Evolutionary conservation across 1,140 invertebrate genomes (phyloP).

Genomic region (Ceratina japonica): DNA sequence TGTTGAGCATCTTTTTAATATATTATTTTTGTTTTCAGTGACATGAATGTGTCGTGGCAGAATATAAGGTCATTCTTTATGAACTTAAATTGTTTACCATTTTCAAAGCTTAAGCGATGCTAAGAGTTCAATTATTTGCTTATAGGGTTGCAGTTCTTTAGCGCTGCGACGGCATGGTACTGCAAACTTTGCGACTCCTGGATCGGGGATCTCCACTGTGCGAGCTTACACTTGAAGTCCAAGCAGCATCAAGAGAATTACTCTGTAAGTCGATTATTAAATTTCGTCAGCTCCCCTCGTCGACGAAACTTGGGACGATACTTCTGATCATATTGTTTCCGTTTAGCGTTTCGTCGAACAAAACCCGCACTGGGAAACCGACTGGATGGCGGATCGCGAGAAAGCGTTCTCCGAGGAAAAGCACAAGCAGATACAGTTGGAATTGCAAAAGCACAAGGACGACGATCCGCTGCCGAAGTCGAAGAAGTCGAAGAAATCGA

Average conservation of each 20-base stretch:
- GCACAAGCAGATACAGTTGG: constrained; percentile 74
- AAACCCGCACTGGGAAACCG: constrained; percentile 91
- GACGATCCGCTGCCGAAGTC: constrained; percentile 66
- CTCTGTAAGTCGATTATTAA: constrained; percentile 81
- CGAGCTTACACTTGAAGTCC: constrained; percentile 90
- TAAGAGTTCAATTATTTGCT: constrained; percentile 70
- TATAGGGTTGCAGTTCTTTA: constrained; percentile 90
- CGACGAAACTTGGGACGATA: neutral
- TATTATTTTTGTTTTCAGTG: constrained; percentile 74
- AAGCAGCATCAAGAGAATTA: constrained; percentile 88
- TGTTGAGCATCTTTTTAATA: constrained; percentile 65
- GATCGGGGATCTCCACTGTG: constrained; percentile 93
- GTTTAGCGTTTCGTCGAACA: constrained; percentile 87
- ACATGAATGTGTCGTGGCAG: constrained; percentile 74
- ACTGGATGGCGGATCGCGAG: constrained; percentile 90
- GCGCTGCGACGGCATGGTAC: constrained; percentile 92
- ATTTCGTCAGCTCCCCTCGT: constrained; percentile 58
- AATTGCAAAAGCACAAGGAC: constrained; percentile 77
- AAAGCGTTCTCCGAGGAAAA: constrained; percentile 83
- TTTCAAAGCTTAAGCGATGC: constrained; percentile 61
- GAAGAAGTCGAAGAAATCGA: constrained; percentile 80
- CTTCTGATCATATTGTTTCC: constrained; percentile 4
- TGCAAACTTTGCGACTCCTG: constrained; percentile 91
- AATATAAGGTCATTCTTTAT: constrained; percentile 77
- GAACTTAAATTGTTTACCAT: constrained; percentile 64